phyloP scores from a whole-genome alignment of 2,113 vertebrate genomes.

The Rhea pennata region DNA sequence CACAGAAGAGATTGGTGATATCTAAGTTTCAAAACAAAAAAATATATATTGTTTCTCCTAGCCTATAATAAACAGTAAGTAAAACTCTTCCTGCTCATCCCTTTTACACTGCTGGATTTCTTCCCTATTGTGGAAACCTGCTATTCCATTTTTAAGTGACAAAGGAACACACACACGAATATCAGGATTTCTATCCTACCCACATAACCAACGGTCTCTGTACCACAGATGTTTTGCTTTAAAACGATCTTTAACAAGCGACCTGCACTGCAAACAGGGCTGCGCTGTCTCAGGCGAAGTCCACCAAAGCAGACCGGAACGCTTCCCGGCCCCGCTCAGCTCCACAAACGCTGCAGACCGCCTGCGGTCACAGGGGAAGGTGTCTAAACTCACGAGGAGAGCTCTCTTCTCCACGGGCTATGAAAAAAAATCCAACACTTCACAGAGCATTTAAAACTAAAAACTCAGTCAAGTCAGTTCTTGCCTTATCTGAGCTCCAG shows the following conservation, averaged over 20 bases:
- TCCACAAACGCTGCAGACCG: fast-evolving
- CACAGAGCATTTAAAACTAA: background rate
- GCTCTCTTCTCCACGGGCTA: background rate
- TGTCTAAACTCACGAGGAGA: background rate
- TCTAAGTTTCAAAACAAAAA: background rate
- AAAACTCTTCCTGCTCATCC: too few relatives aligned
- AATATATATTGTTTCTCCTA: background rate
- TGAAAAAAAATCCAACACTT: background rate
- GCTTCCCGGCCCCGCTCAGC: background rate
- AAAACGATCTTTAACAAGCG: background rate
- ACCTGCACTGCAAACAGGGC: background rate
- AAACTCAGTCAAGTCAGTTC: background rate
- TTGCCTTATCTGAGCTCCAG: background rate
- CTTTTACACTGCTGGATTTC: background rate
- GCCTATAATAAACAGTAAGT: background rate
- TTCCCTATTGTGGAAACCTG: background rate
- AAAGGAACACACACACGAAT: background rate
- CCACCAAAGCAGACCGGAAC: background rate
- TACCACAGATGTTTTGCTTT: background rate
- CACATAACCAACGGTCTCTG: background rate
- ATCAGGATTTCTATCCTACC: background rate
- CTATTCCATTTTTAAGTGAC: background rate
- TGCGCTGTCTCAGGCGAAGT: background rate
- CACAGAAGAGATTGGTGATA: background rate
- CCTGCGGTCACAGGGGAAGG: fast-evolving